Percentiles rank a stretch among this genome's conserved stretches.
Evolutionary conservation across 2,113 vertebrate genomes (phyloP).

Genomic region (Xiphorhynchus elegans): DNA sequence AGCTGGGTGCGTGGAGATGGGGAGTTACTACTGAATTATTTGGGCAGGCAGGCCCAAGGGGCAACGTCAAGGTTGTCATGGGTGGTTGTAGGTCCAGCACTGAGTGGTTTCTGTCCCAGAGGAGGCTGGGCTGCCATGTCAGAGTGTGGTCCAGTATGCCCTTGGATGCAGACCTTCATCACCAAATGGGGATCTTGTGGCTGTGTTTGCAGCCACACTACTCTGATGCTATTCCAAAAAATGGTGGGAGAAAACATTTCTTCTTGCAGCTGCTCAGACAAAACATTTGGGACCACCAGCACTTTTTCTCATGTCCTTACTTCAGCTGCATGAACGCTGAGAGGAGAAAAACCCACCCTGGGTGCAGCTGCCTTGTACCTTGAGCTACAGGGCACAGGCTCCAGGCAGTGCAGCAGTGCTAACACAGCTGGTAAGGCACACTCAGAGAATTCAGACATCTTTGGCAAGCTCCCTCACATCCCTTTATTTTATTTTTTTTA

Average conservation of each 20-base stretch:
- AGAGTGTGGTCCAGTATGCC: rapidly evolving
- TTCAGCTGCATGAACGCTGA: neutral
- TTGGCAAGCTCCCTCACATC: neutral
- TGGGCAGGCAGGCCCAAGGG: neutral
- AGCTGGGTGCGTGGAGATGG: neutral
- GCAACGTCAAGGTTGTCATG: neutral
- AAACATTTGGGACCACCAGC: neutral
- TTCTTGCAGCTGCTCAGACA: neutral
- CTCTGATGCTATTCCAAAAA: neutral
- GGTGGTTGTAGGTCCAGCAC: neutral
- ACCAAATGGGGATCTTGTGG: rapidly evolving
- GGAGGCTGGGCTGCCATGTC: neutral
- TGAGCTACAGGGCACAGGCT: neutral
- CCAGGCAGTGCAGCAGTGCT: neutral
- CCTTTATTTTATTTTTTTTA: neutral
- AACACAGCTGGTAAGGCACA: rapidly evolving
- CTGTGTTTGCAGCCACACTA: neutral
- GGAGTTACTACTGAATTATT: neutral
- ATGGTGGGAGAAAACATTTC: neutral
- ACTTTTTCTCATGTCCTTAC: neutral
- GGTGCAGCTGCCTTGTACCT: neutral
- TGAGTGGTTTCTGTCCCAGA: neutral
- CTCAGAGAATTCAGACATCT: neutral
- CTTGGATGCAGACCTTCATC: neutral
- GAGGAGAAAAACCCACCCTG: rapidly evolving